Conservation (phyloP, 1,140 invertebrate genomes). For the Laupala kohalensis region DNA sequence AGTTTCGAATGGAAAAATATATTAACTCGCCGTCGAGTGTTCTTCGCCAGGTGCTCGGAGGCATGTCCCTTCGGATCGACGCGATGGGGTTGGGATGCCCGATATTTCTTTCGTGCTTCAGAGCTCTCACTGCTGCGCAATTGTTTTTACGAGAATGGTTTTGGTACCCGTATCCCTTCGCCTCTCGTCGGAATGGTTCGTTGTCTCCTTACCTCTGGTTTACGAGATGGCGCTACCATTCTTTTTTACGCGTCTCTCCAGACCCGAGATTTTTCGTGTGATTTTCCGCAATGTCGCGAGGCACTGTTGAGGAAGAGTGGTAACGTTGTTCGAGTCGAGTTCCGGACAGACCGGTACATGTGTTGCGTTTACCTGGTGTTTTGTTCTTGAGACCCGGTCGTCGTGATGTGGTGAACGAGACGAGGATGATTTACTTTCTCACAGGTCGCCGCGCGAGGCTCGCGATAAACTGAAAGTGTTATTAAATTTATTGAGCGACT, state of each 20-base stretch:
- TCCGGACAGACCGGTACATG: too few species aligned
- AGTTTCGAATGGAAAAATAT: not conserved
- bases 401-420: not conserved
- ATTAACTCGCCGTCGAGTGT: not conserved
- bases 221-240: not conserved
- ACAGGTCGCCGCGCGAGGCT: too few species aligned
- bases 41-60: not conserved
- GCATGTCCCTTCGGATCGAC: not conserved
- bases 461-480: not conserved
- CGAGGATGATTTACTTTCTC: not conserved
- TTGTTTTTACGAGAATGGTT: not conserved
- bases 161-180: not conserved
- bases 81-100: not conserved
- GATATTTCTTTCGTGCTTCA: not conserved
- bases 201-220: not conserved
- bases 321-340: too few species aligned
- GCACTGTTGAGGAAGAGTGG: too few species aligned
- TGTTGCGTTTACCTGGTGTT: not conserved
- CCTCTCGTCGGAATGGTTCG: not conserved
- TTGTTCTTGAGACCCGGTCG: not conserved
- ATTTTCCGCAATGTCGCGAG: too few species aligned
- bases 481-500: not conserved
- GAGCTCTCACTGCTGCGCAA: not conserved
- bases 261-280: not conserved
- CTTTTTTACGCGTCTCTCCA: not conserved